Evolutionary conservation across 1,140 invertebrate genomes (phyloP), one percentile per base, ranked within the genome.

Genomic region (Drosophila navojoa): DNA sequence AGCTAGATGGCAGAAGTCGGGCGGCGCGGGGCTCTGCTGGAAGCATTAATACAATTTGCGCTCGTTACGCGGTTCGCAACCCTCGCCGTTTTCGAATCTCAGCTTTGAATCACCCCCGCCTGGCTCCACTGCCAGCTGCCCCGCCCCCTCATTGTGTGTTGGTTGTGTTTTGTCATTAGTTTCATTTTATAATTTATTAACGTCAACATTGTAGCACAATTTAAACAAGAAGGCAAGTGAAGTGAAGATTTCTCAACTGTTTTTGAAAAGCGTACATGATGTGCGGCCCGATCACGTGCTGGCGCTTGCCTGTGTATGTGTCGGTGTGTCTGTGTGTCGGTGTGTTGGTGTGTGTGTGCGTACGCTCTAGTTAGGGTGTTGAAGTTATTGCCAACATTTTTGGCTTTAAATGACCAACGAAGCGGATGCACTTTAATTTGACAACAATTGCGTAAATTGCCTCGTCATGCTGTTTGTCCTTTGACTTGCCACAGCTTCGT

Each of bases 341-440:
- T 40, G 29, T 61, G 42, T 47, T 49, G 42, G 58, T 58, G 55
- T 50, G 52, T 32, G 13, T 54, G 52, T 57, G 63, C 27, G 62
- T 61, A 15, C 22, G 25, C 19, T 60, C 19, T 35, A 19, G 27
- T 71, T 47, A n/a, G 71, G 66, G 58, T 63, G 71, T 35, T 50
- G 35, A 47, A 11, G 58, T 44, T 63, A 45, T 35, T 55, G 57
- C 32, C 47, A 52, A 42, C 57, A 60, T 71, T 73, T 79, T 84
- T 64, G 69, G 84, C 84, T 90, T 90, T 79, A 90, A 90, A 82
- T 90, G 82, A 84, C 89, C 87, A 90, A 74, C 89, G 76, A 90
- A 90, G 87, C 87, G 87, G 89, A 90, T 90, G 87, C 89, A 90
- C 87, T 90, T 90, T 90, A 90, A 90, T 90, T 90, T 90, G 89